These are phyloP conservation scores for Cabera pusaria DNA, from an alignment of 2,888 invertebrate species.

Conservation along the genomic window DNA sequence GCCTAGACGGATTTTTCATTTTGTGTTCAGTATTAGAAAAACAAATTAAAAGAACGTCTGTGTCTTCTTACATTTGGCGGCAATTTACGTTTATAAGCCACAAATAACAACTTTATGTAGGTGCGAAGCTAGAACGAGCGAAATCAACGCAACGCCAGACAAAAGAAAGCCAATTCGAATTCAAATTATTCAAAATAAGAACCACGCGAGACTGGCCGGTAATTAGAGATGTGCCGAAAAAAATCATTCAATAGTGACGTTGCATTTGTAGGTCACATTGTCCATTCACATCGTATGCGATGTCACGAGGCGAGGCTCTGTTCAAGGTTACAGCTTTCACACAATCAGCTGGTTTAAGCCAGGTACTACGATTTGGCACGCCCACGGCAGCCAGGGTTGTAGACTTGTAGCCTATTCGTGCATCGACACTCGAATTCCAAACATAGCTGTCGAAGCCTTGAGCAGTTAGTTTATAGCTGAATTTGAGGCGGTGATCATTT, in stretches of 20 bases:
- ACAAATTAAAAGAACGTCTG: too few relatives aligned
- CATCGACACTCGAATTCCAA: constrained; percentile 12
- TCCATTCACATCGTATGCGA: constrained; percentile 56
- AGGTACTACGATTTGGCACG: constrained; percentile 9
- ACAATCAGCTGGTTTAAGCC: constrained; percentile 47
- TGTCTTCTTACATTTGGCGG: too few relatives aligned
- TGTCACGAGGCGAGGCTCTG: constrained; percentile 41
- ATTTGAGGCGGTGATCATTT: too few relatives aligned
- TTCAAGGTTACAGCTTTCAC: constrained; percentile 73
- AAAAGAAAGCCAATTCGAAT: too few relatives aligned
- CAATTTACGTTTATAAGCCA: too few relatives aligned
- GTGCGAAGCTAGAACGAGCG: too few relatives aligned
- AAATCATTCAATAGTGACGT: constrained; percentile 37
- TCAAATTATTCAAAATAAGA: too few relatives aligned
- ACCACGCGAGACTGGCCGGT: constrained; percentile 7
- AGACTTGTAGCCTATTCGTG: constrained; percentile 4
- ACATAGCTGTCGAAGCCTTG: constrained; percentile 10
- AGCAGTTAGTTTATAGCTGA: constrained; percentile 10
- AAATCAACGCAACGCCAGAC: too few relatives aligned
- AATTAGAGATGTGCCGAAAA: constrained; percentile 13
- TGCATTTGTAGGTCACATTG: constrained; percentile 58
- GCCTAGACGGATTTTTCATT: too few relatives aligned
- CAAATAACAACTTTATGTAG: too few relatives aligned
- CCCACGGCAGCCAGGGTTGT: constrained; percentile 1
- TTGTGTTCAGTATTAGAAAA: too few relatives aligned